A percentile compares a stretch with the other conserved stretches of the same genome.
phyloP scores from a whole-genome alignment of 2,113 vertebrate genomes.

The Lycaon pictus region DNA sequence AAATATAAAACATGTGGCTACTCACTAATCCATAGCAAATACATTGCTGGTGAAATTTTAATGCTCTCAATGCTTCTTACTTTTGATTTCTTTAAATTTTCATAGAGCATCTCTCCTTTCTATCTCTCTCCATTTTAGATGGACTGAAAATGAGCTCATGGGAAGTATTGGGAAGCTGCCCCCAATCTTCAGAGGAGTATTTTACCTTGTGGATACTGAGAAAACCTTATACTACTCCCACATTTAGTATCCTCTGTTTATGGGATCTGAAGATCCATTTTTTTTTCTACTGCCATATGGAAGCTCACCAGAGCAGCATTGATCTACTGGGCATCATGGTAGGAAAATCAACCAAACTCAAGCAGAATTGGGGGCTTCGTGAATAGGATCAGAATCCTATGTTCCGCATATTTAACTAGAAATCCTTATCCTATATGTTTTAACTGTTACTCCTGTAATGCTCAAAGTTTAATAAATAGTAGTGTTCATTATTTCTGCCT shows the following conservation, averaged over 20 bases:
- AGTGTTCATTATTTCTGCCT: not conserved
- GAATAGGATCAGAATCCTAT: not conserved
- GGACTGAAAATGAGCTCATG: not conserved
- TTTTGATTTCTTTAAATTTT: conserved; percentile 37
- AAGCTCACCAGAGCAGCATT: not conserved
- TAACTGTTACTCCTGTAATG: not conserved
- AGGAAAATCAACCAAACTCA: not conserved
- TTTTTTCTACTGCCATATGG: not conserved
- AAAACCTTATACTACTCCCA: not conserved
- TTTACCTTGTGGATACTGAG: not conserved
- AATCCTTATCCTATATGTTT: not conserved
- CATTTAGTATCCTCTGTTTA: not conserved
- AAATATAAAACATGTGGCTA: not conserved
- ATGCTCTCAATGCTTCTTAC: not conserved
- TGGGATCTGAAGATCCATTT: not conserved
- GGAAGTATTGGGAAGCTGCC: not conserved
- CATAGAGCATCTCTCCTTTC: not conserved
- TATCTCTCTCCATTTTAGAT: not conserved
- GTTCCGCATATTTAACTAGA: not conserved
- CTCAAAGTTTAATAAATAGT: not conserved
- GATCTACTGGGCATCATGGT: too few species aligned
- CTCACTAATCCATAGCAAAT: not conserved
- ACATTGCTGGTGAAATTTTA: not conserved
- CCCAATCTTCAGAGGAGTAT: not conserved
- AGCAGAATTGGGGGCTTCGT: not conserved